Evolutionary conservation across 2,113 vertebrate genomes (phyloP).

Genomic region (rat (Rattus norvegicus)): GRCr8 NC_086019.1:156242001-156242500

Average conservation of each 20-base stretch:
- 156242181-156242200: neutral
- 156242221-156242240: neutral
- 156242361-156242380: neutral
- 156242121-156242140: neutral
- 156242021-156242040: conserved; percentile 9
- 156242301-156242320: neutral
- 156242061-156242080: neutral
- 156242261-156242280: neutral
- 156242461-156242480: neutral
- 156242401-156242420: conserved; percentile 16
- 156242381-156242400: neutral
- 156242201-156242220: neutral
- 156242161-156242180: neutral
- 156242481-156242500: neutral
- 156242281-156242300: neutral
- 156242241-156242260: neutral
- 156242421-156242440: conserved; percentile 44
- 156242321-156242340: neutral
- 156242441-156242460: neutral
- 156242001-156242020: neutral
- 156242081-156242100: neutral
- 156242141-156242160: neutral
- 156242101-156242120: conserved; percentile 6
- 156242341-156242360: conserved; percentile 50
- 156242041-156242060: neutral